Conservation (phyloP, 2,113 vertebrate genomes). For the Hemibagrus wyckioides region DNA sequence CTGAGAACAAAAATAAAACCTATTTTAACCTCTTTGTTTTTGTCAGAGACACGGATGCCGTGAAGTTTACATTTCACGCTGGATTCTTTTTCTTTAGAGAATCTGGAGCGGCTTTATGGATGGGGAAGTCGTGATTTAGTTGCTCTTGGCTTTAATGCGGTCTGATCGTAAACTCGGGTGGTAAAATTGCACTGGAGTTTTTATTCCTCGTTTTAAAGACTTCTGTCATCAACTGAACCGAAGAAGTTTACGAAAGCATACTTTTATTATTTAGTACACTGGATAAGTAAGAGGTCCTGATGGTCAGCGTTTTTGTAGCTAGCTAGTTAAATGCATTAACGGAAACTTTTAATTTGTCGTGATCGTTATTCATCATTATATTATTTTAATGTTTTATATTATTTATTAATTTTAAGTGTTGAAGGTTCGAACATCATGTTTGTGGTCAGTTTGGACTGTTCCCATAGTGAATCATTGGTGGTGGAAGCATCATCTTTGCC, state of each 20-base stretch:
- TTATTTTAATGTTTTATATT: too few species aligned
- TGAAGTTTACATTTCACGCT: background rate
- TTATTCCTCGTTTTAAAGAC: background rate
- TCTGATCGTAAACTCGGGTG: background rate
- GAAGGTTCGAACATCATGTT: too few species aligned
- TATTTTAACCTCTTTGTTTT: conserved; percentile 1
- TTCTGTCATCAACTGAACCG: background rate
- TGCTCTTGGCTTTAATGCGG: conserved; percentile 46
- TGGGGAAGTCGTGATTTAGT: conserved; percentile 59
- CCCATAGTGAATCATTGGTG: background rate
- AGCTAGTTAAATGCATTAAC: background rate
- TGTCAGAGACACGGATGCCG: background rate
- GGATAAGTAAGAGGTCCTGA: background rate
- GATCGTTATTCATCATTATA: too few species aligned
- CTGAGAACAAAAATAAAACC: background rate
- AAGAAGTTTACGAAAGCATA: background rate
- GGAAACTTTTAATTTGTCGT: too few species aligned
- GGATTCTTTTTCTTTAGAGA: background rate
- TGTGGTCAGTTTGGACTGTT: background rate
- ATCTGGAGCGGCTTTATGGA: conserved; percentile 43
- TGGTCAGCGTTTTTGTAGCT: background rate
- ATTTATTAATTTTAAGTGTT: too few species aligned
- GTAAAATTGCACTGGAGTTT: background rate
- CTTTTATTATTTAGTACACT: background rate
- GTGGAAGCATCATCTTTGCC: background rate